Evolutionary conservation across 2,888 invertebrate genomes (phyloP), one percentile per base, ranked within the genome.

Genomic region (Tolmerus cingulatus): DNA sequence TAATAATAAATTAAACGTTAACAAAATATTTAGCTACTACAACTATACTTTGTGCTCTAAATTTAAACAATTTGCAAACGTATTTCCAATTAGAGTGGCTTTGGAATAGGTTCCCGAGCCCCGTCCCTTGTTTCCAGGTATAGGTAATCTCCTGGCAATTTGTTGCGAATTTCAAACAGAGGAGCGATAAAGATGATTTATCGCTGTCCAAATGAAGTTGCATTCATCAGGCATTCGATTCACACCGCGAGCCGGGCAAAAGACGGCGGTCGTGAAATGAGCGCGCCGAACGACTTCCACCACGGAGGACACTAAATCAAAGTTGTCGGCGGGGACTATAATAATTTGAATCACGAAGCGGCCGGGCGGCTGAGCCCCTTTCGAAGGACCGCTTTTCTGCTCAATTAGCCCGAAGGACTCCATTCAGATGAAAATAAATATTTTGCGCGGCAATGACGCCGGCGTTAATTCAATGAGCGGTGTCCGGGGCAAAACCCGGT

Each of bases 371-470:
- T 51, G 51, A 5, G 51, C 51, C 51, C 51, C 51, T 1, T 51
- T n/a, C 51, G 8, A 74, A 76, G 76, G 76, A 76, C 37, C 16
- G 30, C 37, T 76, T 40, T 76, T 51, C 43, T 27, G 19, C 34
- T 30, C 81, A 81, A 78, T 23, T 46, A 43, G 78, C 78, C 78
- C 78, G 78, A 43, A 78, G 78, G 78, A 78, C 37, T 40, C 37
- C 23, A 78, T 78, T 78, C 43, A n/a, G 37, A 78, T 78, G 78
- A 78, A 78, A 66, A 66, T 78, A 78, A 66, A 66, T 78, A 78
- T 78, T 78, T 78, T 37, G 16, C 27, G 27, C 43, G 9, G 12
- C 43, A 16, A 23, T 23, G 23, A 78, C 78, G 78, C 23, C 78
- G 40, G 43, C 43, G 78, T 78, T 43, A 78, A 78, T 78, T 78